phyloP scores from a whole-genome alignment of 2,797 vertebrate genomes.

The Danio aesculapii region DNA sequence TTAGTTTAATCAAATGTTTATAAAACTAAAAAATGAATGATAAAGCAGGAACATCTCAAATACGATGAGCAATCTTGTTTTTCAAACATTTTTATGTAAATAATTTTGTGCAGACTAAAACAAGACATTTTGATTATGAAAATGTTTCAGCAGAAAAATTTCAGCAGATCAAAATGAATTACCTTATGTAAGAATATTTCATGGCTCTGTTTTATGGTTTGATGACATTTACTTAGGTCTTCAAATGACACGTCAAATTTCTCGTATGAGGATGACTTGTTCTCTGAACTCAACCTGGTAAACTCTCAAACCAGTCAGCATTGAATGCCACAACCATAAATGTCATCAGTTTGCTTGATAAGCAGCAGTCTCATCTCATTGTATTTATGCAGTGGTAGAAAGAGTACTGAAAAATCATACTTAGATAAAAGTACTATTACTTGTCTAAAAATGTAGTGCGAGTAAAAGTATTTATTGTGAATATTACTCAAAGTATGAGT shows the following conservation, averaged over 20 bases:
- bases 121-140: not conserved
- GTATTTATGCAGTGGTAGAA: not conserved
- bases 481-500: too few species aligned
- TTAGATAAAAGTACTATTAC: too few species aligned
- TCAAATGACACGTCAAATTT: constrained; percentile 33
- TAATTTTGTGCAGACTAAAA: not conserved
- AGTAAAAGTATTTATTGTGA: too few species aligned
- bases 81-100: too few species aligned
- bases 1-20: not conserved
- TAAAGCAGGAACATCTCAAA: not conserved
- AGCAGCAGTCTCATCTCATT: constrained; percentile 1
- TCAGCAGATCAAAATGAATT: not conserved
- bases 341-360: too few species aligned
- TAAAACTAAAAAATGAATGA: not conserved
- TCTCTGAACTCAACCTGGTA: constrained; percentile 38
- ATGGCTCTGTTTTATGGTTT: not conserved
- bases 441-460: too few species aligned
- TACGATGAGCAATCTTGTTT: too few species aligned
- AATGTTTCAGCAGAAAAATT: not conserved
- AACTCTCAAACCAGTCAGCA: constrained; percentile 8
- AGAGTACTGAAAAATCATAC: too few species aligned
- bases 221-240: constrained; percentile 25
- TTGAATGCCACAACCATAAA: not conserved
- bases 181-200: constrained; percentile 9
- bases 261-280: constrained; percentile 28